Conservation (phyloP, 2,888 invertebrate genomes). For the Ophion obscuratus region DNA sequence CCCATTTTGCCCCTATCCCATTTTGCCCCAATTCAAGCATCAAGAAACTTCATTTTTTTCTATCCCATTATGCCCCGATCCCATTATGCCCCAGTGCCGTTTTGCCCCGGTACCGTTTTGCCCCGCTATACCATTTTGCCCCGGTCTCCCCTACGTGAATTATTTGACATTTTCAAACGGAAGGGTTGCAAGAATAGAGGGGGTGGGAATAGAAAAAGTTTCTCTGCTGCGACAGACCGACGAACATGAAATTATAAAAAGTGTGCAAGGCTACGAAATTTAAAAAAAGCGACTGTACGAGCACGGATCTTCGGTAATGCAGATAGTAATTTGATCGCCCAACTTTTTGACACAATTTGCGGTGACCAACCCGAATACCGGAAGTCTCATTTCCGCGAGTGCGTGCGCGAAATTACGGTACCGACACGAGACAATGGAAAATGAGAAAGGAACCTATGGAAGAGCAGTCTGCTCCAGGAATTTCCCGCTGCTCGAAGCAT, state of each 20-base stretch:
- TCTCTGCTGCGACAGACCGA: no score
- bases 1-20: no score
- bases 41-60: no score
- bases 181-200: no score
- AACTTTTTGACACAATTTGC: background rate
- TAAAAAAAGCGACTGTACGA: background rate
- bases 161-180: background rate
- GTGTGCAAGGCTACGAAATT: background rate
- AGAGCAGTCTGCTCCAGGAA: slow-evolving; percentile 13
- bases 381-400: background rate
- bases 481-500: slow-evolving; percentile 20
- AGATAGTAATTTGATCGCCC: background rate
- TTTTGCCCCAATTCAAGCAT: no score
- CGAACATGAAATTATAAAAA: no score
- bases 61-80: no score
- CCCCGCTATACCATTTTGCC: no score
- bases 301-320: background rate
- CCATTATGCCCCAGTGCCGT: no score
- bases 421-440: slow-evolving; percentile 10
- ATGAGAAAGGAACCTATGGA: background rate
- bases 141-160: no score
- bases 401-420: background rate
- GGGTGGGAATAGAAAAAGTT: no score
- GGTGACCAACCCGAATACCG: background rate
- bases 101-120: no score